These are phyloP conservation scores for Epistrophe eligans DNA, from an alignment of 2,888 invertebrate genomes.

Conservation along the genomic window DNA sequence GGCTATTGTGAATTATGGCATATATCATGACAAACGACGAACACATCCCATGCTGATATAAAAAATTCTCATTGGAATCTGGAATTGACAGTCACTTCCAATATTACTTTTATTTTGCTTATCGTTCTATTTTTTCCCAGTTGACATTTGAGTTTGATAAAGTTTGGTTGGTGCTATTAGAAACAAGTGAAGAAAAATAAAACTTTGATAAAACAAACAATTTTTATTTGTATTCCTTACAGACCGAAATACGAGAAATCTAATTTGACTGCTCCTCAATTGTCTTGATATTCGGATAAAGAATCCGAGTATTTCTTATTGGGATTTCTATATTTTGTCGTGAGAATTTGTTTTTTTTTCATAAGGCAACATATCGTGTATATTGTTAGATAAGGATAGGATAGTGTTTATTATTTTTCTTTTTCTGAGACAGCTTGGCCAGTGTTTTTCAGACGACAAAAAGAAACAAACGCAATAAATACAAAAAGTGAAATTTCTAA, in stretches of 20 bases:
- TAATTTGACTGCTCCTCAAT: too few species aligned
- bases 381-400: conserved; percentile 24
- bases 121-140: background rate
- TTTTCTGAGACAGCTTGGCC: background rate
- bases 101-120: background rate
- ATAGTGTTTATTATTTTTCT: background rate
- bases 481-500: background rate
- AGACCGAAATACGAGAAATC: background rate
- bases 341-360: background rate
- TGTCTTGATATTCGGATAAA: background rate
- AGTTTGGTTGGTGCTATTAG: background rate
- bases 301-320: background rate
- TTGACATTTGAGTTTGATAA: background rate
- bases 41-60: background rate
- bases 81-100: conserved; percentile 13
- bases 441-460: background rate
- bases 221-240: background rate
- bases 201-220: background rate
- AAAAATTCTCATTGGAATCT: background rate
- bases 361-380: background rate
- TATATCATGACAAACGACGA: background rate
- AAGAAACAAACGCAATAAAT: conserved; percentile 4
- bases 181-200: background rate
- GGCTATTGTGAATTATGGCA: background rate
- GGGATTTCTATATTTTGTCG: background rate